Conservation (phyloP, 2,888 invertebrate species). For the Drosophila prolongata region DNA sequence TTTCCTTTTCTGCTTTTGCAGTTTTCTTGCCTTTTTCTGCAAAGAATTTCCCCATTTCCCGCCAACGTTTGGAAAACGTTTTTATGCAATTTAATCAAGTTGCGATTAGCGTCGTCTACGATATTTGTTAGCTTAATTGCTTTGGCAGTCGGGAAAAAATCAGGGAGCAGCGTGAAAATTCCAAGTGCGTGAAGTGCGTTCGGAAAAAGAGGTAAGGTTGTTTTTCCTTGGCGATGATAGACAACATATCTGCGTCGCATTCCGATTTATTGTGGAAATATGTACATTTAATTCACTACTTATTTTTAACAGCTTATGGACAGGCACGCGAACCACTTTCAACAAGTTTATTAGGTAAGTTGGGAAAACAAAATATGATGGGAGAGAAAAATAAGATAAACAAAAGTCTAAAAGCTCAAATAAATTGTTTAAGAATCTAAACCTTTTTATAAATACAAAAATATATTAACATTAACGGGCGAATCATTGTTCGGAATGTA, state of each 20-base stretch:
- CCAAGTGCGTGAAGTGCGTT: slow-evolving; percentile 36
- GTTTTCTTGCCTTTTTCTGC: slow-evolving; percentile 44
- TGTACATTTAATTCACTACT: slow-evolving; percentile 1
- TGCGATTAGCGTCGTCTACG: slow-evolving; percentile 55
- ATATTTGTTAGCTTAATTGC: slow-evolving; percentile 45
- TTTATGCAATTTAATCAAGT: slow-evolving; percentile 71
- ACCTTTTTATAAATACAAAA: no score
- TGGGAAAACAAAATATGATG: neutral
- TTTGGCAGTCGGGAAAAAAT: slow-evolving; percentile 12
- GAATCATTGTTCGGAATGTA: no score
- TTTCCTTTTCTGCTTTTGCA: slow-evolving; percentile 4
- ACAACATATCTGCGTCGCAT: slow-evolving; percentile 12
- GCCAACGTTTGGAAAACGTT: slow-evolving; percentile 61
- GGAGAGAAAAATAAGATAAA: neutral
- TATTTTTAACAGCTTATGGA: slow-evolving; percentile 2
- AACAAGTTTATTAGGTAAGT: slow-evolving; percentile 20
- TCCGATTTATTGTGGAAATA: slow-evolving; percentile 5
- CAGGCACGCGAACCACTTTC: slow-evolving; percentile 14
- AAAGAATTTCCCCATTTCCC: slow-evolving; percentile 58
- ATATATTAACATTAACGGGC: no score
- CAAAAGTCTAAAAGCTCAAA: neutral
- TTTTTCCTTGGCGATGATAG: neutral
- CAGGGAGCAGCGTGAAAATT: neutral
- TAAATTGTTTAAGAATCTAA: no score
- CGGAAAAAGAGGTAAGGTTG: neutral